Evolutionary conservation across 2,113 vertebrate genomes (phyloP).

Genomic region (Aptenodytes patagonicus): DNA sequence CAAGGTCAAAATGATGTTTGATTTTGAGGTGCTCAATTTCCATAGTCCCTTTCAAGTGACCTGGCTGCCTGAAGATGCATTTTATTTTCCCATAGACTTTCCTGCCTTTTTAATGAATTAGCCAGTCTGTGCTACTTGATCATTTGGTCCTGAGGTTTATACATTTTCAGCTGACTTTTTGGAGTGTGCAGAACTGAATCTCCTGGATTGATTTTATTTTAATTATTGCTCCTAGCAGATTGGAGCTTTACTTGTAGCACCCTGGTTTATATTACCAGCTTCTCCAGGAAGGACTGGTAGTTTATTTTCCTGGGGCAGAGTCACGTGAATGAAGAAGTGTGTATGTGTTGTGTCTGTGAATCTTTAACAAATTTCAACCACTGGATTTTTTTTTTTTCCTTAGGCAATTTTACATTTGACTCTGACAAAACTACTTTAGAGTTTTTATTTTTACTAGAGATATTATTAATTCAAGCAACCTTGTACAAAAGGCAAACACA

Average conservation of each 20-base stretch:
- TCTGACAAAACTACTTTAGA: constrained; percentile 3
- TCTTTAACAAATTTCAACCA: background rate
- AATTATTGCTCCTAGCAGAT: constrained; percentile 9
- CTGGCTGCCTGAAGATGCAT: background rate
- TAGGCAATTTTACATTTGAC: constrained; percentile 40
- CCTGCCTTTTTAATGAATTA: background rate
- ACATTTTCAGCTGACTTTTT: constrained; percentile 36
- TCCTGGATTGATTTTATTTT: constrained; percentile 33
- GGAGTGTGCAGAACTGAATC: constrained; percentile 23
- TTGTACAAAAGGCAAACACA: background rate
- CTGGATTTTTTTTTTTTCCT: background rate
- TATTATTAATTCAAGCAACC: background rate
- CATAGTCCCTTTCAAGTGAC: background rate
- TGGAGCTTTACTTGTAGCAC: constrained; percentile 52
- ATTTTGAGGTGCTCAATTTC: constrained; percentile 22
- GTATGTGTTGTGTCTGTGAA: background rate
- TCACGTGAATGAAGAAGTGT: background rate
- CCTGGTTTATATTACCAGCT: constrained; percentile 18
- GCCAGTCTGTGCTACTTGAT: background rate
- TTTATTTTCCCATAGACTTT: background rate
- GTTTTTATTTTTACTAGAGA: constrained; percentile 57
- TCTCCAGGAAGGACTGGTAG: constrained; percentile 33
- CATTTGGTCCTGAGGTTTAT: constrained; percentile 5
- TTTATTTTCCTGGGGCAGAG: constrained; percentile 37
- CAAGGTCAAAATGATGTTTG: background rate